Evolutionary conservation across 2,797 vertebrate species (phyloP), one percentile per base, ranked within the genome.

Genomic region (Sternarchorhynchus goeldii): DNA sequence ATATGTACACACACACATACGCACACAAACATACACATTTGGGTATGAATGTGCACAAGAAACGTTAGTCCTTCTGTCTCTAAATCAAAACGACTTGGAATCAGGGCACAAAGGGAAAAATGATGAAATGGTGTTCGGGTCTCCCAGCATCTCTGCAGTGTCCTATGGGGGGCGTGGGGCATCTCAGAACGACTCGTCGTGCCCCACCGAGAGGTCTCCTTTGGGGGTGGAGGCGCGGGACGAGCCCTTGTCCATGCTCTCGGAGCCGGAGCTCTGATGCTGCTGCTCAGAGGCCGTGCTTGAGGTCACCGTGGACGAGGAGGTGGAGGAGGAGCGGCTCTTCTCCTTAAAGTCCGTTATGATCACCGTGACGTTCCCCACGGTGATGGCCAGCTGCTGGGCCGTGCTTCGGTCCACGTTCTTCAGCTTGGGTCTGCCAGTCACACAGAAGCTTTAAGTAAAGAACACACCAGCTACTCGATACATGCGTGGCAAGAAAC

Each of bases 311-410:
- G 97, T 99, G 92, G 97, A 99, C 76, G 97, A 99, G 2, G 97
- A 99, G 0, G 97, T 99, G 82, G 97, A 99, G 72, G 96, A 98
- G 84, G 96, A 97, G 88, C 97, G 96, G 88, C 95, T 99, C 95
- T 99, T 99, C 95, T 99, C 98, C 91, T 99, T 99, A 97, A 99
- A 99, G 97, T 99, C 98, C 93, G 98, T 99, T 90, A 99, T 99
- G 92, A 99, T 99, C 91, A 99, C 98, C 34, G 98, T 99, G 92
- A 99, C 97, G 55, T 99, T 99, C 73, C 98, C 98, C 84, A 99
- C 98, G 39, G 98, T 99, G 88, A 99, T 98, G 76, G 98, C 97
- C 92, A 99, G 88, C 92, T 99, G 96, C 92, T 99, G 97, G 57
- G 97, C 97, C 0, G 97, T 99, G 93, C 98, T 99, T 90, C 98